Evolutionary conservation across 2,113 vertebrate species (phyloP), one percentile per base, ranked within the genome.

Genomic region (Pipa parva): DNA sequence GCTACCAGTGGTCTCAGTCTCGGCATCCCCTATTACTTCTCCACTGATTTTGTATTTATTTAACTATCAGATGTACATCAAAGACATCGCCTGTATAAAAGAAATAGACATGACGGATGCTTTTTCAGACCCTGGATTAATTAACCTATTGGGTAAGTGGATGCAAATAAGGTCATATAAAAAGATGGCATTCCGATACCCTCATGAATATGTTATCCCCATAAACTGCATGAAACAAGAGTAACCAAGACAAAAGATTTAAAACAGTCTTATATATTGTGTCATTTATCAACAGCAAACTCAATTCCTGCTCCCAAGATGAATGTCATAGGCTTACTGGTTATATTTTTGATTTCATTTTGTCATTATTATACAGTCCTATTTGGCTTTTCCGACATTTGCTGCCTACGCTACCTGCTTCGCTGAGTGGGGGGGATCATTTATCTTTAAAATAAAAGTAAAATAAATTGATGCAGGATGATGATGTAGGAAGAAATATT

Each of bases 251-350:
- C n/a, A 4, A 20, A 39, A 20, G 25, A 52, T 12, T 36, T 4
- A 64, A 12, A 9, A 17, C 26, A 46, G 24, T n/a, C 18, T 78
- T 48, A 57, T 69, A 55, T 21, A 74, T n/a, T 37, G 58, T 64
- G 77, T 66, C 46, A 54, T 63, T 28, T 62, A 54, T 67, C 15
- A 58, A 42, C 21, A 45, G 3, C 18, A 78, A 79, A 75, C 55
- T 76, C 76, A 72, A 72, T 77, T 79, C 61, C 46, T 72, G 18
- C 61, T 54, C 55, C 42, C 21, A 54, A 77, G 76, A 83, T 74
- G n/a, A 75, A 78, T 73, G 63, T 33, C 66, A 75, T 63, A 48
- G 5, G 20, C 39, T 45, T 17, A 10, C 54, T 58, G 45, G 29
- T 56, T 69, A 58, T 28, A 70, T 63, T 0, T 62, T 76, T 76